phyloP scores from a whole-genome alignment of 2,888 invertebrate species.

The Poecilobothrus nobilitatus region DNA sequence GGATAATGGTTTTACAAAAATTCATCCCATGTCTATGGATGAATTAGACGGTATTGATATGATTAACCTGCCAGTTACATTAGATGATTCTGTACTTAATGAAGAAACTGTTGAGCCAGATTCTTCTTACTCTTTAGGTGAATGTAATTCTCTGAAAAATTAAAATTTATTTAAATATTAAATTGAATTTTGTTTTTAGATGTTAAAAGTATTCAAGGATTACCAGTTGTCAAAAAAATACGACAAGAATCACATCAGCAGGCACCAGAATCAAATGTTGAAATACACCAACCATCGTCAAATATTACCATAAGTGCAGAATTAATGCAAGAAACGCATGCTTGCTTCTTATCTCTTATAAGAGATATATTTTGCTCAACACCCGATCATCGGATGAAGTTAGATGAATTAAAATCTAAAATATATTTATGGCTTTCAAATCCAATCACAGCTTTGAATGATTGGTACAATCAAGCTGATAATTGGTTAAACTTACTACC shows the following conservation, averaged over 20 bases:
- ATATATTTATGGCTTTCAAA: slow-evolving; percentile 67
- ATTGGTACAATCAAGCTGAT: slow-evolving; percentile 64
- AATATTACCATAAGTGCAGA: slow-evolving; percentile 37
- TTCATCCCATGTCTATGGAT: slow-evolving; percentile 24
- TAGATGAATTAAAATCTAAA: slow-evolving; percentile 63
- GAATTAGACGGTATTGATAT: slow-evolving; percentile 60
- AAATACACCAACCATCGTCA: background rate
- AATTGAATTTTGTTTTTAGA: slow-evolving; percentile 16
- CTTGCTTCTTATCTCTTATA: slow-evolving; percentile 78
- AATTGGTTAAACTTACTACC: slow-evolving; percentile 68
- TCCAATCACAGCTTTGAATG: slow-evolving; percentile 71
- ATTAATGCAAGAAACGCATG: slow-evolving; percentile 71
- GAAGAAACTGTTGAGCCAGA: background rate
- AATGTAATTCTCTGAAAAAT: background rate
- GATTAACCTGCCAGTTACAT: slow-evolving; percentile 68
- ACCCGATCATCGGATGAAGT: slow-evolving; percentile 73
- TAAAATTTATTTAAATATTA: background rate
- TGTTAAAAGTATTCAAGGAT: slow-evolving; percentile 19
- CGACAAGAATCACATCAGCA: slow-evolving; percentile 14
- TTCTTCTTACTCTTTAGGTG: background rate
- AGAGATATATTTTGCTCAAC: slow-evolving; percentile 81
- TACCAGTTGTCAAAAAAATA: slow-evolving; percentile 9
- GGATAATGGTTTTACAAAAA: background rate
- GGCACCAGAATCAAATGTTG: slow-evolving; percentile 12
- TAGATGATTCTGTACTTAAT: slow-evolving; percentile 49